Evolutionary conservation across 2,797 vertebrate genomes (phyloP), one percentile per base, ranked within the genome.

Genomic region (Hylomyscus alleni): DNA sequence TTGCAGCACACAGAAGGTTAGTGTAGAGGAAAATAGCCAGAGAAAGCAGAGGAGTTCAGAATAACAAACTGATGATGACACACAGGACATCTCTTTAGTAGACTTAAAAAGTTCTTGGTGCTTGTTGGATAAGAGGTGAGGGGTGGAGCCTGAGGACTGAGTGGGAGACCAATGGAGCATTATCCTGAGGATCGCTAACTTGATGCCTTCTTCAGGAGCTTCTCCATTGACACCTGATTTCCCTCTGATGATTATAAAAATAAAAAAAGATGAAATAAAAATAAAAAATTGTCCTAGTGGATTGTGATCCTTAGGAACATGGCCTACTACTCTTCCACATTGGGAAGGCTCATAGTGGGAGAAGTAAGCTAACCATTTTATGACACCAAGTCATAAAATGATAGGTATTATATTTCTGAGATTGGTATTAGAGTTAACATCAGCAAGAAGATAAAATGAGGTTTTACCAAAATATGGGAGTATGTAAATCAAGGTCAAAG

Each of bases 1-100:
- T 10, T 11, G 40, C 13, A 3, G 10, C 8, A 1, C 19, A 11
- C 0, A 20, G 5, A 62, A 31, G 1, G 20, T 50, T 67, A 29
- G 5, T 47, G 31, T 20, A 47, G 10, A 82, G 14, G 8, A 17
- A 69, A 60, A 13, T 40, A 62, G 19, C 14, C 11, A 87, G 9
- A n/a, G 22, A 80, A 10, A 72, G 29, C n/a, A 77, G 56, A 88
- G 80, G 89, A 24, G 8, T n/a, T 31, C 67, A 26, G 52, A 14
- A 58, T 14, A 81, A 52, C 44, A 50, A 67, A 50, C 44, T 67
- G 19, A 84, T 0, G 10, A 52, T 20, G 15, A 8, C 26, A 65
- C 56, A 9, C 2, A 56, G 24, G 26, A 44, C 56, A 19, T 22
- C 29, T 85, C 17, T n/a, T 14, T 10, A 52, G 40, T 37, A 47